These are phyloP conservation scores for Okapia johnstoni DNA, from an alignment of 2,113 vertebrate species.

Conservation along the genomic window DNA sequence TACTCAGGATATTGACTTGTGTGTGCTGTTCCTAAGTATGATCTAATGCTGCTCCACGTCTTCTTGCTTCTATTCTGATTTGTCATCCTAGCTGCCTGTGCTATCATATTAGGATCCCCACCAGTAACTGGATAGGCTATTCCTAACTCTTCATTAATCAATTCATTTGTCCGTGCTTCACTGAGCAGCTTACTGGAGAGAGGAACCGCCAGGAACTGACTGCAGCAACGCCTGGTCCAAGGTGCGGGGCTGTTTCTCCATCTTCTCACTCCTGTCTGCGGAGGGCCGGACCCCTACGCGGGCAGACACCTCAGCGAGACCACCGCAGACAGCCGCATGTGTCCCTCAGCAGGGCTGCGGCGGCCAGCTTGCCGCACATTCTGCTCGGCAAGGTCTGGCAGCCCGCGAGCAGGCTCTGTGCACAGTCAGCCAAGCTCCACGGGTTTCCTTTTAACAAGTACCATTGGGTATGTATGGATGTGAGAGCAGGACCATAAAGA, in stretches of 20 bases:
- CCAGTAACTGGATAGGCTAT: background rate
- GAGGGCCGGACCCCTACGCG: background rate
- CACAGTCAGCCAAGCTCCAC: background rate
- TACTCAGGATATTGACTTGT: background rate
- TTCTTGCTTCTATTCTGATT: background rate
- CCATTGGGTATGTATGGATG: background rate
- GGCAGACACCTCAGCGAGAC: background rate
- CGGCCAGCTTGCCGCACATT: rapidly evolving
- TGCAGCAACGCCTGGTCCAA: background rate
- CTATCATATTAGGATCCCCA: background rate
- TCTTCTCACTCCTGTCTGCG: background rate
- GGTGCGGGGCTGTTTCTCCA: background rate
- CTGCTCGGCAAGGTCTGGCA: background rate
- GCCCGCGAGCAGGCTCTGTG: background rate
- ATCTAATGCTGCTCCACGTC: background rate
- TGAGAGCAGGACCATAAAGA: background rate
- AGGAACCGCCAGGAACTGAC: background rate
- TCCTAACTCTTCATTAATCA: background rate
- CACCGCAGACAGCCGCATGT: rapidly evolving
- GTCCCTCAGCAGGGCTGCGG: background rate
- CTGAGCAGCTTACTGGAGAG: background rate
- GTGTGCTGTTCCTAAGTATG: background rate
- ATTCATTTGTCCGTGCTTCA: background rate
- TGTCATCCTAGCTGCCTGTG: background rate
- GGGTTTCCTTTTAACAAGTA: background rate